Conservation (phyloP, 2,113 vertebrate genomes). For the Varanus salvator region DNA sequence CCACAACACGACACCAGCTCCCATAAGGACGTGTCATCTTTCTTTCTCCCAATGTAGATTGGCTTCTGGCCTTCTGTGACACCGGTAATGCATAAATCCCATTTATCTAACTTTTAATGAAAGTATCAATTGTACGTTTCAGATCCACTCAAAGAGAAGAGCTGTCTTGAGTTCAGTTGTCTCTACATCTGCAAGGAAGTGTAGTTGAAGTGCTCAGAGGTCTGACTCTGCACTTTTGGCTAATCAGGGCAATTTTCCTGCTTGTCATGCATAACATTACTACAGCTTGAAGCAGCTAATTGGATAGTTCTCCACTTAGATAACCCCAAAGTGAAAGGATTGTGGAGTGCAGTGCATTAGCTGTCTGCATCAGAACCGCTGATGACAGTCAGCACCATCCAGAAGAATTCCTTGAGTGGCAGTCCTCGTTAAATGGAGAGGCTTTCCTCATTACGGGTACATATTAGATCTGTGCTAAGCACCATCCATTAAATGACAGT, state of each 20-base stretch:
- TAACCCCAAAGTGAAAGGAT: conserved; percentile 66
- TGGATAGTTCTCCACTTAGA: conserved; percentile 73
- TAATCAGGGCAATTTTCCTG: conserved; percentile 75
- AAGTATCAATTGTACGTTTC: conserved; percentile 59
- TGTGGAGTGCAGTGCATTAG: conserved; percentile 66
- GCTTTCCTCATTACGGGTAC: conserved; percentile 67
- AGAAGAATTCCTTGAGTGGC: conserved; percentile 72
- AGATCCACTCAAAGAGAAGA: conserved; percentile 54
- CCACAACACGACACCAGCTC: not conserved
- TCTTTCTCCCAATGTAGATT: not conserved
- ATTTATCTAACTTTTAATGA: conserved; percentile 69
- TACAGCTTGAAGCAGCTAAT: conserved; percentile 76
- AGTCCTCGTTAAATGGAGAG: conserved; percentile 59
- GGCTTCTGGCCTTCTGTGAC: conserved; percentile 48
- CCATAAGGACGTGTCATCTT: not conserved
- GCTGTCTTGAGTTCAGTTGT: conserved; percentile 53
- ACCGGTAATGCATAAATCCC: conserved; percentile 53
- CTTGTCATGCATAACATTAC: conserved; percentile 76
- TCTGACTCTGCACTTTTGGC: conserved; percentile 72
- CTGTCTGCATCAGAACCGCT: conserved; percentile 67
- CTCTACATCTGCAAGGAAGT: conserved; percentile 56
- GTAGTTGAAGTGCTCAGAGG: conserved; percentile 56
- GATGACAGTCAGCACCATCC: conserved; percentile 72
- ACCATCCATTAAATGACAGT: conserved; percentile 63
- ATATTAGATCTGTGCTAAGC: conserved; percentile 66